Conservation (phyloP, 2,888 invertebrate species). For the Drosophila tanythrix region DNA sequence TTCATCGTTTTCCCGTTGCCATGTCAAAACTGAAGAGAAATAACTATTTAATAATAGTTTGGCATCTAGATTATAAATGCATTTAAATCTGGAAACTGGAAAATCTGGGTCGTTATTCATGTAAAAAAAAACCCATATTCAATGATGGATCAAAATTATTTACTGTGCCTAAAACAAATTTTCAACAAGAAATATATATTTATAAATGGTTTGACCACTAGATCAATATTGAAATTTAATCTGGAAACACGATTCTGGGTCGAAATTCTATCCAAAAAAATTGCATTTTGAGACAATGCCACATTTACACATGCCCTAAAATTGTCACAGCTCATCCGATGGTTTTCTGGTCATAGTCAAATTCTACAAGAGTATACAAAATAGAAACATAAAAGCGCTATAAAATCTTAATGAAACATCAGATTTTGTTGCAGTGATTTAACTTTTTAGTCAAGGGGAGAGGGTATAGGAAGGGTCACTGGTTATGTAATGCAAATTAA, state of each 20-base stretch:
- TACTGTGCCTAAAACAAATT: background rate
- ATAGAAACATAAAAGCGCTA: slow-evolving; percentile 24
- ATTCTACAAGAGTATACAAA: background rate
- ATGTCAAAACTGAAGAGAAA: background rate
- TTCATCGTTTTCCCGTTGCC: no score
- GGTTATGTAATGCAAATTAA: slow-evolving; percentile 24
- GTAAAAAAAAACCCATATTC: background rate
- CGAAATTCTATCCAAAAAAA: background rate
- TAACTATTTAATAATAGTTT: background rate
- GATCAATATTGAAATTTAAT: background rate
- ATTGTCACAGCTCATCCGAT: background rate
- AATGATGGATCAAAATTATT: no score
- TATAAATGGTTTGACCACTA: background rate
- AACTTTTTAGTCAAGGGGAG: background rate
- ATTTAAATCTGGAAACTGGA: background rate
- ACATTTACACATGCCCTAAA: background rate
- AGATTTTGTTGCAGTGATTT: slow-evolving; percentile 59
- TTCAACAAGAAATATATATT: background rate
- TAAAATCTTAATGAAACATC: slow-evolving; percentile 66
- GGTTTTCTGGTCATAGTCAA: background rate
- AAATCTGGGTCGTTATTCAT: background rate
- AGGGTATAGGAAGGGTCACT: background rate
- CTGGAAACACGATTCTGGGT: background rate
- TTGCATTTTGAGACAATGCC: background rate
- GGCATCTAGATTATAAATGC: background rate